Evolutionary conservation across 2,888 invertebrate genomes (phyloP), one percentile per base, ranked within the genome.

Genomic region (Tetranychus piercei): DNA sequence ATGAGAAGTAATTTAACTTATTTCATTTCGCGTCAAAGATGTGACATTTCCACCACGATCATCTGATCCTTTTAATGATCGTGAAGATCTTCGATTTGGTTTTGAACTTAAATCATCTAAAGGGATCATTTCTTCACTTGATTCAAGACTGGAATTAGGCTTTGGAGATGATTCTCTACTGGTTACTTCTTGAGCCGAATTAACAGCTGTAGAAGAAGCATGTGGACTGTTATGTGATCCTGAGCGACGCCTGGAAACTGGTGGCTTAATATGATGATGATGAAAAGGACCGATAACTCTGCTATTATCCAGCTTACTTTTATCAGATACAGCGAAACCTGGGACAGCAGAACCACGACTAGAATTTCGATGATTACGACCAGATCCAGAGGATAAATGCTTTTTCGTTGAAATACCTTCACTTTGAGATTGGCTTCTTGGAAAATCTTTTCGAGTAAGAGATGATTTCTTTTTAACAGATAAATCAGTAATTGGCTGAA

Each of bases 401-500:
- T 72, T 64, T 23, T 71, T 71, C 20, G n/a, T 55, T 9, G 65
- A 71, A 8, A 75, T 43, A 66, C 72, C 65, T 20, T 75, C 75
- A 66, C 70, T 55, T 11, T 45, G 67, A 18, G 75, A 73, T 20
- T 75, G 70, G 34, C 73, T 75, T 20, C 75, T 67, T 34, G 71
- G 73, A 8, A 69, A 69, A 20, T 20, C 64, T 72, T 75, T 69
- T 22, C 11, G n/a, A 20, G 69, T 69, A 11, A 23, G 11, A 11
- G 69, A 23, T 20, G 69, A 23, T 20, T 69, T 69, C 20, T 69
- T 69, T 20, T 11, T 20, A 5, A 69, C 11, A 5, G 20, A 23
- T 22, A 69, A 11, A 22, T 69, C 69, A 69, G 34, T 69, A 23
- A 23, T 69, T 5, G 69, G 69, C 15, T 71, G 80, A 55, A 94